These are phyloP conservation scores for Amphiduros pacificus DNA, from an alignment of 2,888 invertebrate species.

Conservation along the genomic window DNA sequence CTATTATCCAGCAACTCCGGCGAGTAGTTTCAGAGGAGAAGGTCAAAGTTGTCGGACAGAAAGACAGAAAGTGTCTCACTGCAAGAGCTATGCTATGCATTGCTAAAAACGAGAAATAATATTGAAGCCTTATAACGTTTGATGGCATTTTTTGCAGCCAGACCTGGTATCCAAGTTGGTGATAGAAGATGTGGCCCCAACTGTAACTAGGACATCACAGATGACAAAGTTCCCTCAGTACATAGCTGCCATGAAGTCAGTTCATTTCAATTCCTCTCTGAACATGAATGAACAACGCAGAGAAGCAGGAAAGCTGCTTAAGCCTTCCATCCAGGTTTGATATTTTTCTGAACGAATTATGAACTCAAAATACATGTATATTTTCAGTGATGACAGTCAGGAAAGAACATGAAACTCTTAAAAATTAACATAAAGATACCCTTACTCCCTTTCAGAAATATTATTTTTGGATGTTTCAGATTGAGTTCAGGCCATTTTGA, in stretches of 20 bases:
- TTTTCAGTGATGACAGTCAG: too few relatives aligned
- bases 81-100: too few relatives aligned
- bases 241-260: constrained; percentile 63
- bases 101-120: too few relatives aligned
- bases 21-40: too few relatives aligned
- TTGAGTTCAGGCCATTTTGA: too few relatives aligned
- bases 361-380: too few relatives aligned
- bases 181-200: constrained; percentile 75
- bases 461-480: too few relatives aligned
- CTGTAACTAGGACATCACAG: constrained; percentile 32
- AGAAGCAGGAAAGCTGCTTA: constrained; percentile 69
- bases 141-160: too few relatives aligned
- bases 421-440: neutral
- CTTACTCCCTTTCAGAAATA: neutral
- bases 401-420: neutral
- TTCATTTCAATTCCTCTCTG: constrained; percentile 29
- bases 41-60: too few relatives aligned
- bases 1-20: too few relatives aligned
- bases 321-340: constrained; percentile 33
- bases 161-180: constrained; percentile 69
- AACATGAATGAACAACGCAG: constrained; percentile 65
- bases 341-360: neutral
- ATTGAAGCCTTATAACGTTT: too few relatives aligned
- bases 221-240: constrained; percentile 66
- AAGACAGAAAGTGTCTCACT: too few relatives aligned